Evolutionary conservation across 2,113 vertebrate genomes (phyloP).

Genomic region (Pseudorasbora parva): DNA sequence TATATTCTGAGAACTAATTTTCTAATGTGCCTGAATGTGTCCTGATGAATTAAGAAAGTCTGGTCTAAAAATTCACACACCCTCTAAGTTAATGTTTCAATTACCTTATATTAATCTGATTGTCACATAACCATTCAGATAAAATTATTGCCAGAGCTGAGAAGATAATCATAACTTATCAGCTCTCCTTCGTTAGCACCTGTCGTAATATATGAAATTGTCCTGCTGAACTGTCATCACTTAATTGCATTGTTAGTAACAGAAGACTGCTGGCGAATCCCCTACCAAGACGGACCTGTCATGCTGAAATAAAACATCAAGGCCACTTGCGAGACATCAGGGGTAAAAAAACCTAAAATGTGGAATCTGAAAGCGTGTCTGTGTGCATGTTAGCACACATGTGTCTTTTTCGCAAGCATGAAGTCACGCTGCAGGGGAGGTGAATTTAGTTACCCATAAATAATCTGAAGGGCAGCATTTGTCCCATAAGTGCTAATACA

Average conservation of each 20-base stretch:
- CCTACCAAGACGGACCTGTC: neutral
- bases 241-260: neutral
- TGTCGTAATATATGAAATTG: slow-evolving; percentile 25
- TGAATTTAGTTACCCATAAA: slow-evolving; percentile 26
- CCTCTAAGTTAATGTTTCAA: neutral
- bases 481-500: neutral
- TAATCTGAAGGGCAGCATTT: slow-evolving; percentile 23
- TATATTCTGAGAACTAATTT: neutral
- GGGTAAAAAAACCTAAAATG: neutral
- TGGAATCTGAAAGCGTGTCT: neutral
- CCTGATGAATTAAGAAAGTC: neutral
- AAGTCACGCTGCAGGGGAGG: neutral
- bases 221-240: slow-evolving; percentile 24
- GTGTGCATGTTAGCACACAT: neutral
- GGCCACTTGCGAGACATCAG: neutral
- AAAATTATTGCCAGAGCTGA: neutral
- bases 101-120: slow-evolving; percentile 25
- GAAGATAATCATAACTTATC: slow-evolving; percentile 11
- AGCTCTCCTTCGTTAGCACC: slow-evolving; percentile 23
- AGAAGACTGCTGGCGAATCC: slow-evolving; percentile 2
- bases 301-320: neutral
- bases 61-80: neutral
- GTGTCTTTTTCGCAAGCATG: neutral
- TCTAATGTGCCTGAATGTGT: neutral
- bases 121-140: slow-evolving; percentile 4